Conservation (phyloP, 1,140 invertebrate genomes). For the Solenopsis invicta region DNA sequence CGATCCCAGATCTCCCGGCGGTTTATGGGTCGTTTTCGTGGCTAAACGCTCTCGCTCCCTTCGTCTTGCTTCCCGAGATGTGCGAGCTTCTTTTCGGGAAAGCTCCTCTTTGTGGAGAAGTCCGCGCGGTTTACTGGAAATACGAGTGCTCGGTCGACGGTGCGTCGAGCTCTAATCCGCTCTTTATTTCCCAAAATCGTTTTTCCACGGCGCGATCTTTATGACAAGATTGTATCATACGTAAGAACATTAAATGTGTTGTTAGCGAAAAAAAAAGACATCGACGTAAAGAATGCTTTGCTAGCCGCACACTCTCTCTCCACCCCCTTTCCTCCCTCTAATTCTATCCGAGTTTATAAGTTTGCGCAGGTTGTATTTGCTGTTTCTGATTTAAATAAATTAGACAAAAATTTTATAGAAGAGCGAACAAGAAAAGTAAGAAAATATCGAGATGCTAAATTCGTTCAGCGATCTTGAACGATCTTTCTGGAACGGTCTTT, state of each 20-base stretch:
- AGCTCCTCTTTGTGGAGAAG: constrained; percentile 4
- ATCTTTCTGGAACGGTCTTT: neutral
- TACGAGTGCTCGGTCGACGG: constrained; percentile 49
- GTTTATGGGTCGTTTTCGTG: constrained; percentile 7
- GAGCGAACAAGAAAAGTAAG: neutral
- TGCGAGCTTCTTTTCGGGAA: constrained; percentile 22
- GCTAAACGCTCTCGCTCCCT: neutral
- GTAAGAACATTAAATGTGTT: constrained; percentile 51
- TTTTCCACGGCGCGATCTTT: constrained; percentile 58
- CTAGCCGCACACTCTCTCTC: neutral
- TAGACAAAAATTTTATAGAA: neutral
- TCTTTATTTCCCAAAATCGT: constrained; percentile 64
- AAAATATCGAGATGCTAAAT: neutral
- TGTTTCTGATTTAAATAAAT: constrained; percentile 15
- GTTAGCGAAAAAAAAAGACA: neutral
- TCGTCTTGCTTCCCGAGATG: neutral
- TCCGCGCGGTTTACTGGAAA: constrained; percentile 57
- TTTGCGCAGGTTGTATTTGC: constrained; percentile 10
- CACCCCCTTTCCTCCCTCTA: neutral
- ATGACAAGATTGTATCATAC: constrained; percentile 37
- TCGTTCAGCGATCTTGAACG: neutral
- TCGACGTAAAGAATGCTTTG: constrained; percentile 11
- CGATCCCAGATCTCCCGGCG: neutral
- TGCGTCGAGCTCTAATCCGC: constrained; percentile 64
- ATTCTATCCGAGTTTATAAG: constrained; percentile 41